Evolutionary conservation across 2,797 vertebrate species (phyloP).

Genomic region (Danionella dracula): DNA sequence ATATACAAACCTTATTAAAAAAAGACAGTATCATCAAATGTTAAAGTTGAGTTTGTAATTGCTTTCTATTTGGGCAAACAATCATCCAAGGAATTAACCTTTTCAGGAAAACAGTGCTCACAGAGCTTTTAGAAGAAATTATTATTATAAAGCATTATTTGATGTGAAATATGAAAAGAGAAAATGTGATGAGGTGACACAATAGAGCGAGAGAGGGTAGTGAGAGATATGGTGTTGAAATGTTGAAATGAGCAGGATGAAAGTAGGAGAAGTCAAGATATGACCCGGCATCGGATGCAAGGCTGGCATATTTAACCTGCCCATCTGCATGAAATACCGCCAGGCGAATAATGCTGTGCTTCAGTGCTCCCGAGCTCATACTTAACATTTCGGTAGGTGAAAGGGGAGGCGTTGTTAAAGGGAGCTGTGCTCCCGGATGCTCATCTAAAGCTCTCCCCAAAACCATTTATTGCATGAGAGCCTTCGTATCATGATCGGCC

Average conservation of each 20-base stretch:
- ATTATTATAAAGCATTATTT: conserved; percentile 47
- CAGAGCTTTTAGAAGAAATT: conserved; percentile 45
- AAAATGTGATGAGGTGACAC: neutral
- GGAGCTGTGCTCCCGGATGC: conserved; percentile 46
- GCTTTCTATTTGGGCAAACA: conserved; percentile 60
- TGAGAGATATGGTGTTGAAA: conserved; percentile 10
- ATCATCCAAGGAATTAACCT: conserved; percentile 68
- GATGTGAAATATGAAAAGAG: conserved; percentile 45
- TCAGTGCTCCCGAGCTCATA: conserved; percentile 43
- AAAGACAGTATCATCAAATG: conserved; percentile 61
- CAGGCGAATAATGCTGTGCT: conserved; percentile 7
- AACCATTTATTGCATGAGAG: conserved; percentile 65
- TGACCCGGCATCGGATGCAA: conserved; percentile 17
- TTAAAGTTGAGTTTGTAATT: conserved; percentile 62
- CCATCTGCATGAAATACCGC: conserved; percentile 51
- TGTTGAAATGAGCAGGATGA: conserved; percentile 22
- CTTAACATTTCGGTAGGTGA: conserved; percentile 56
- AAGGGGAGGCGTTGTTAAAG: conserved; percentile 41
- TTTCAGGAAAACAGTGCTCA: conserved; percentile 52
- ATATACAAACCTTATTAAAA: too few species aligned
- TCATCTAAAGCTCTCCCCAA: conserved; percentile 53
- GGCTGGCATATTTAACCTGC: conserved; percentile 45
- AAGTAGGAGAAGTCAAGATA: conserved; percentile 27
- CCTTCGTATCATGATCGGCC: conserved; percentile 57
- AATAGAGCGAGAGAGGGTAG: neutral